A percentile compares a stretch with the other conserved stretches of the same genome.
Conservation (phyloP, 2,113 vertebrate species). For the Verasper variegatus region DNA sequence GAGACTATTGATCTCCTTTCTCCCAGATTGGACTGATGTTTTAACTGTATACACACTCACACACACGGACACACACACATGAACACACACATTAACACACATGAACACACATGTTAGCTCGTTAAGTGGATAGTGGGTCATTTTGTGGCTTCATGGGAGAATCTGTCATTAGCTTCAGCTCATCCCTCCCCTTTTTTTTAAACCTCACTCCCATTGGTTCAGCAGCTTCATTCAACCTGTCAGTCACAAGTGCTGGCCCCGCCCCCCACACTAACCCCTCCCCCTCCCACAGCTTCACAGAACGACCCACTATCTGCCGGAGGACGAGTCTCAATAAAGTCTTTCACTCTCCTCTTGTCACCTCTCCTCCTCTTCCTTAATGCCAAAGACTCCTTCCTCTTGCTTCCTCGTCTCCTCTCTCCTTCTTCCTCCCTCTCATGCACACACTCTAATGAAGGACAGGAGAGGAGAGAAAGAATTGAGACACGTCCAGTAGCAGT, state of each 20-base stretch:
- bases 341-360: neutral
- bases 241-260: conserved; percentile 61
- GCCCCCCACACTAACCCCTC: conserved; percentile 64
- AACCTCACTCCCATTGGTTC: conserved; percentile 56
- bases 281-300: conserved; percentile 87
- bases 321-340: conserved; percentile 61
- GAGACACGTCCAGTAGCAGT: conserved; percentile 38
- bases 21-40: conserved; percentile 67
- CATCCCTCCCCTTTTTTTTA: conserved; percentile 38
- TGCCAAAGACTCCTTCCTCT: conserved; percentile 55
- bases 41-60: conserved; percentile 48
- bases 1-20: conserved; percentile 64
- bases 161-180: conserved; percentile 58
- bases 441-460: neutral
- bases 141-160: conserved; percentile 98
- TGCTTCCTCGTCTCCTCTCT: neutral
- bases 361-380: conserved; percentile 20
- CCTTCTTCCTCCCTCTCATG: neutral
- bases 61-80: conserved; percentile 23
- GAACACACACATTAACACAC: conserved; percentile 5
- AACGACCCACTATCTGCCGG: conserved; percentile 97
- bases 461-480: conserved; percentile 27
- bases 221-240: conserved; percentile 62
- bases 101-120: conserved; percentile 43
- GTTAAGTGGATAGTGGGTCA: conserved; percentile 97